Conservation (phyloP, 2,888 invertebrate genomes). For the Melipona bicolor region DNA sequence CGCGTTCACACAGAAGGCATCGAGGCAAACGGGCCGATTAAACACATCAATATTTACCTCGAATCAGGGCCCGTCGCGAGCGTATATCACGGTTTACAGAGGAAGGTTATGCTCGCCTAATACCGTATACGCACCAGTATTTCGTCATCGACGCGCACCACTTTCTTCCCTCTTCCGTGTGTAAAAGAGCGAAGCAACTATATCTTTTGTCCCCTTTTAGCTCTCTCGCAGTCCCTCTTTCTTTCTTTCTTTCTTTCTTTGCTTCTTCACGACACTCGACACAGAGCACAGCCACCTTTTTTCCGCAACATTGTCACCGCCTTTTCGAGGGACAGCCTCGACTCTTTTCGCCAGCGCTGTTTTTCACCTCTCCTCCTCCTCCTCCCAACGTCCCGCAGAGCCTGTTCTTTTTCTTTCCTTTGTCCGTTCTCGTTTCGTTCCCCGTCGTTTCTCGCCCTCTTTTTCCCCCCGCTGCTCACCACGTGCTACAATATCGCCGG, state of each 20-base stretch:
- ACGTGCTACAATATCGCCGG: constrained; percentile 72
- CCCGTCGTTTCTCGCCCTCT: constrained; percentile 18
- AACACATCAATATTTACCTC: constrained; percentile 80
- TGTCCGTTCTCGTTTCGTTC: constrained; percentile 15
- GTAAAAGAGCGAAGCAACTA: background rate
- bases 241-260: background rate
- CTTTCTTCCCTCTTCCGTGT: background rate
- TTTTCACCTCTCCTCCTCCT: background rate
- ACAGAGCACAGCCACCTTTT: constrained; percentile 52
- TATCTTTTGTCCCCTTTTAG: background rate
- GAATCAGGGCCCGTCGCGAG: constrained; percentile 67
- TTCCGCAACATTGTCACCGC: constrained; percentile 52
- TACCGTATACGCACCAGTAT: constrained; percentile 23
- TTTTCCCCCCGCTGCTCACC: constrained; percentile 52
- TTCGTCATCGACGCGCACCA: background rate
- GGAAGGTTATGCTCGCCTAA: constrained; percentile 53
- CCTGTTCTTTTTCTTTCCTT: constrained; percentile 10
- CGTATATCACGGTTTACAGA: constrained; percentile 53
- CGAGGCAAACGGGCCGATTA: constrained; percentile 77
- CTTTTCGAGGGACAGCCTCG: constrained; percentile 51
- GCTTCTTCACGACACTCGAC: constrained; percentile 45
- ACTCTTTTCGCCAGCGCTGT: constrained; percentile 62
- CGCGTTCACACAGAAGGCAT: constrained; percentile 55
- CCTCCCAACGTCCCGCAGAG: too few species aligned
- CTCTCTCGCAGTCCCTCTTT: background rate